A percentile compares a stretch with the other conserved stretches of the same genome.
These are phyloP conservation scores for Sphenodon punctatus DNA, from an alignment of 2,797 vertebrate genomes.

Conservation along the genomic window DNA sequence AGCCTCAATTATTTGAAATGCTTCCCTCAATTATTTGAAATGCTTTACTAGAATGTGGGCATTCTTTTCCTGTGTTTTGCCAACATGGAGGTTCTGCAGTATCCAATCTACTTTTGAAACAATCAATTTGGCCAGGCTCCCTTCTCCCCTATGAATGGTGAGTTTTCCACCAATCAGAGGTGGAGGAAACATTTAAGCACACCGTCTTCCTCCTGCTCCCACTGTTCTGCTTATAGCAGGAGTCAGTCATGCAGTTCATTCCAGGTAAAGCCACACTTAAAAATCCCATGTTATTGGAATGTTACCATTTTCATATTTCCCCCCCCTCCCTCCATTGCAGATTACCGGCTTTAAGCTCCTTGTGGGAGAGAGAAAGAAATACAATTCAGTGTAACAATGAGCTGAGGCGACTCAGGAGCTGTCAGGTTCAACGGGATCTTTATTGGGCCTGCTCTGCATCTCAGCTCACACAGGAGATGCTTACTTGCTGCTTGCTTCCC, in stretches of 20 bases:
- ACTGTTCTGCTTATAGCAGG: conserved; percentile 50
- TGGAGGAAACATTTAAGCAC: conserved; percentile 61
- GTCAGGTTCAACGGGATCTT: too few species aligned
- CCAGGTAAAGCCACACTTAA: conserved; percentile 63
- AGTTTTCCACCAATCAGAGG: conserved; percentile 61
- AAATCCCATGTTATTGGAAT: background rate
- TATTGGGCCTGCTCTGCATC: too few species aligned
- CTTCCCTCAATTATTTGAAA: too few species aligned
- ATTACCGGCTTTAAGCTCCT: too few species aligned
- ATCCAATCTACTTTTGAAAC: conserved; percentile 50
- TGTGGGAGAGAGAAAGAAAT: background rate
- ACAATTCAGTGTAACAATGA: accelerated
- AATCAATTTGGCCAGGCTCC: conserved; percentile 57
- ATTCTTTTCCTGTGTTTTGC: too few species aligned
- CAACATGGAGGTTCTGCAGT: conserved; percentile 31
- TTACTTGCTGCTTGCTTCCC: too few species aligned
- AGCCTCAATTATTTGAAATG: too few species aligned
- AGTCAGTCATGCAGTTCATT: conserved; percentile 63
- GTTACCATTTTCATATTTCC: background rate
- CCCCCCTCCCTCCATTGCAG: too few species aligned
- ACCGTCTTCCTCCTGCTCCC: conserved; percentile 30
- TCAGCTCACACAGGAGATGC: too few species aligned
- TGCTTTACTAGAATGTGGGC: too few species aligned
- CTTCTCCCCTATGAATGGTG: conserved; percentile 63
- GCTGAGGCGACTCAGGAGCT: too few species aligned